Evolutionary conservation across 1,140 invertebrate genomes (phyloP), one percentile per base, ranked within the genome.

Genomic region (Andrena cerasifolii): DNA sequence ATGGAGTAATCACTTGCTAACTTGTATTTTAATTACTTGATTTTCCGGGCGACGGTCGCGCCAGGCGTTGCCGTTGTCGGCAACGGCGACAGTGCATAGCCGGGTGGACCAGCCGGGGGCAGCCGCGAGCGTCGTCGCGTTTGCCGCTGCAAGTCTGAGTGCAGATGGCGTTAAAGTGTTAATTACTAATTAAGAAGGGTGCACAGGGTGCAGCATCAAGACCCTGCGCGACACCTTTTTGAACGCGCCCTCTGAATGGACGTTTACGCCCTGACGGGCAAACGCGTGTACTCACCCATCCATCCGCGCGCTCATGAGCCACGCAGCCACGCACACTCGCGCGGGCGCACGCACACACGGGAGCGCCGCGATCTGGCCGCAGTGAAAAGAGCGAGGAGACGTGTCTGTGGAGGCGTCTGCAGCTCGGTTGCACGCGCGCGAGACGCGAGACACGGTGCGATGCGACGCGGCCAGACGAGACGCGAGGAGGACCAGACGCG

Each of bases 101-200:
- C 31, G 43, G 43, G 26, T 36, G 33, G 61, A 43, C 24, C 28
- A 31, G 26, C 1, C 33, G 21, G 12, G 31, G 16, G 21, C 12
- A 8, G n/a, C 49, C 56, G 53, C 51, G 45, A 76, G 54, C 53
- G 33, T 47, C 66, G 73, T 54, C 58, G 78, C 72, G 71, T 45
- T 76, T 76, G 62, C 77, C 61, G 75, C 66, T 65, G 66, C 78
- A 79, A 82, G 82, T 88, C 81, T 84, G 87, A 87, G 86, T 83
- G 85, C 83, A 85, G 89, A 90, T 88, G 88, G 88, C 78, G 89
- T 91, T 91, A 91, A 92, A 91, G 90, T 89, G 90, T 92, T 92
- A 92, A 92, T 91, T 92, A 92, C 90, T 92, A 92, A 93, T 93
- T 92, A 92, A 92, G 92, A 88, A 92, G 90, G 90, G 90, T 87